Evolutionary conservation across 2,888 invertebrate genomes (phyloP).

Genomic region (Anoplius nigerrimus): DNA sequence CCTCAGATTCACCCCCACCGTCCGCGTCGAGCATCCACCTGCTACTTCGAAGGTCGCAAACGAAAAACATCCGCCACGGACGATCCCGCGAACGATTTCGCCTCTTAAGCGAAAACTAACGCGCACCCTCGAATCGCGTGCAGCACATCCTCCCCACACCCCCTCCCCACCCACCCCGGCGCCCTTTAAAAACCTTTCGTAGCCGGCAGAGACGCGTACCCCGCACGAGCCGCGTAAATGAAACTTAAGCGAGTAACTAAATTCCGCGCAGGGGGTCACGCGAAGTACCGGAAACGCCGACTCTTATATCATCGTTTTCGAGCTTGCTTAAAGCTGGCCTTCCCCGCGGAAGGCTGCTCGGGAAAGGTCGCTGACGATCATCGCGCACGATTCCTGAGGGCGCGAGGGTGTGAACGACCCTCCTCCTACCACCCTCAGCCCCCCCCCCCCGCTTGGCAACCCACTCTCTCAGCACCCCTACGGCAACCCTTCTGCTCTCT

Average conservation of each 20-base stretch:
- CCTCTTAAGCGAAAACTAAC: too few relatives aligned
- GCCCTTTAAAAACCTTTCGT: too few relatives aligned
- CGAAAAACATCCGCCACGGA: too few relatives aligned
- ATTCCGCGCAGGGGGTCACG: slow-evolving; percentile 51
- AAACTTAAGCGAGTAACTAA: slow-evolving; percentile 62
- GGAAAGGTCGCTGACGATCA: not conserved
- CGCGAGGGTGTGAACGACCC: not conserved
- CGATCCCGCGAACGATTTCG: too few relatives aligned
- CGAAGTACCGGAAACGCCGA: slow-evolving; percentile 35
- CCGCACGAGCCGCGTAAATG: slow-evolving; percentile 50
- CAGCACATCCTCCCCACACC: too few relatives aligned
- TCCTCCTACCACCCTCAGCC: not conserved
- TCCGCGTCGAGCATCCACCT: too few relatives aligned
- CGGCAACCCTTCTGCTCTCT: too few relatives aligned
- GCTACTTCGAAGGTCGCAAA: too few relatives aligned
- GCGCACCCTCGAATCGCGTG: too few relatives aligned
- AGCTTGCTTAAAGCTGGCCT: not conserved
- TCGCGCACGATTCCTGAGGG: slow-evolving; percentile 3
- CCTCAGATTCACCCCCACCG: too few relatives aligned
- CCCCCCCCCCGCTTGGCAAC: not conserved
- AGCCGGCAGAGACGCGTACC: slow-evolving; percentile 15
- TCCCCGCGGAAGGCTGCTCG: not conserved
- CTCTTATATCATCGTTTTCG: slow-evolving; percentile 34
- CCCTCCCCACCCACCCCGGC: too few relatives aligned
- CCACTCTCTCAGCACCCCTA: too few relatives aligned